A percentile compares a stretch with the other conserved stretches of the same genome.
These are phyloP conservation scores for Leucophenga montana DNA, from an alignment of 2,888 invertebrate species.

Conservation along the genomic window DNA sequence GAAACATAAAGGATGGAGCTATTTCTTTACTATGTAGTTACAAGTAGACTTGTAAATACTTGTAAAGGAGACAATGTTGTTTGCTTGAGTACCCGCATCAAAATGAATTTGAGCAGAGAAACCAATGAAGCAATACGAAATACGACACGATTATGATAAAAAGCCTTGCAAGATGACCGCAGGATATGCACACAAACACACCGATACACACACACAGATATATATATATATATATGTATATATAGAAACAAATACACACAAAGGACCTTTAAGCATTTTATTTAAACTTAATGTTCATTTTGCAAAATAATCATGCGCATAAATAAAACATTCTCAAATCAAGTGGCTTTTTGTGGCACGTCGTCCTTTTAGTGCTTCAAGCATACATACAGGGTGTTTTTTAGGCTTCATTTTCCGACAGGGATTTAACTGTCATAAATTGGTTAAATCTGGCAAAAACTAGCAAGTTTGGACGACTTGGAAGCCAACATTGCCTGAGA, in stretches of 20 bases:
- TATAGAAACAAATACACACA: slow-evolving; percentile 46
- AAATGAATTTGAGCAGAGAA: slow-evolving; percentile 37
- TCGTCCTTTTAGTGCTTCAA: neutral
- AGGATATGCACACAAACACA: slow-evolving; percentile 46
- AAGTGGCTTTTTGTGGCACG: slow-evolving; percentile 50
- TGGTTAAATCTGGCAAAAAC: too few relatives aligned
- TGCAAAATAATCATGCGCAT: slow-evolving; percentile 57
- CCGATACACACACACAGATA: slow-evolving; percentile 8
- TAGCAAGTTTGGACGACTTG: too few relatives aligned
- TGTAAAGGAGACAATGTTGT: neutral
- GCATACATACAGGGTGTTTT: too few relatives aligned
- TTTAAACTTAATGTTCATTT: slow-evolving; percentile 24
- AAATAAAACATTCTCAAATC: slow-evolving; percentile 62
- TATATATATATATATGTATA: too few relatives aligned
- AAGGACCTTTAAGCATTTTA: slow-evolving; percentile 8
- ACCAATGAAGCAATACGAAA: slow-evolving; percentile 52
- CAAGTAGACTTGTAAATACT: neutral
- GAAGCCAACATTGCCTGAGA: too few relatives aligned
- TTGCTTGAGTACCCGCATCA: slow-evolving; percentile 60
- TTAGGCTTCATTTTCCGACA: too few relatives aligned
- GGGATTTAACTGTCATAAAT: too few relatives aligned
- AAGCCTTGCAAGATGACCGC: slow-evolving; percentile 57
- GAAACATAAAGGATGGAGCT: neutral
- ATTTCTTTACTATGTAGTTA: too few relatives aligned
- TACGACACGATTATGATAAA: slow-evolving; percentile 57